Evolutionary conservation across 2,888 invertebrate species (phyloP).

Genomic region (Bimastos eiseni): DNA sequence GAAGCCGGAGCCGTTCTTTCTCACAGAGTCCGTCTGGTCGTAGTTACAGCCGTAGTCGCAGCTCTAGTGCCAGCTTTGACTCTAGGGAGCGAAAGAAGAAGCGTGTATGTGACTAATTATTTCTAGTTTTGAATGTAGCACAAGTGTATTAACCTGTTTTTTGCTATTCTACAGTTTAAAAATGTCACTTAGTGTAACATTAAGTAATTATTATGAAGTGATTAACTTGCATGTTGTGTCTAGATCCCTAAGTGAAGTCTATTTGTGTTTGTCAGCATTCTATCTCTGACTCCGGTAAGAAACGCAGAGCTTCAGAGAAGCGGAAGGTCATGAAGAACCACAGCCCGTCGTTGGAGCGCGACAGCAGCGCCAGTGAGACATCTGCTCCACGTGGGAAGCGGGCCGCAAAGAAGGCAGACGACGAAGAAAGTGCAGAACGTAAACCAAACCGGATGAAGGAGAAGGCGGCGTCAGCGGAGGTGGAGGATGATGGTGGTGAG

Average conservation of each 20-base stretch:
- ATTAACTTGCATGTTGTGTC: not conserved
- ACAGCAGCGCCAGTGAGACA: slow-evolving; percentile 17
- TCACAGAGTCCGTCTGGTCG: slow-evolving; percentile 34
- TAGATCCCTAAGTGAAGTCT: not conserved
- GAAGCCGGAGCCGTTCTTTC: slow-evolving; percentile 34
- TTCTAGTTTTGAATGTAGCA: not conserved
- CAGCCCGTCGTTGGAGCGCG: not conserved
- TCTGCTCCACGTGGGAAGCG: slow-evolving; percentile 10
- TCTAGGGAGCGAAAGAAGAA: slow-evolving; percentile 35
- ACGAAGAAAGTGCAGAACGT: not conserved
- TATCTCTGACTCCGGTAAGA: slow-evolving; percentile 20
- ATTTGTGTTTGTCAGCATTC: slow-evolving; percentile 19
- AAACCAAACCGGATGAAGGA: slow-evolving; percentile 1
- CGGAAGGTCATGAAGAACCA: not conserved
- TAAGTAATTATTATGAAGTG: not conserved
- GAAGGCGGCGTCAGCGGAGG: not conserved
- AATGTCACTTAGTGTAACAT: not conserved
- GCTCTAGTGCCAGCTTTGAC: slow-evolving; percentile 34
- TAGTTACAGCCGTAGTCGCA: slow-evolving; percentile 38
- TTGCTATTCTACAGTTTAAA: too few relatives aligned
- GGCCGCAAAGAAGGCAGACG: slow-evolving; percentile 7
- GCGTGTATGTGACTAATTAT: slow-evolving; percentile 31
- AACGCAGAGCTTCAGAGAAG: not conserved
- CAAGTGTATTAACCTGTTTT: not conserved
- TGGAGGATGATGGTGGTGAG: not conserved